Evolutionary conservation across 2,113 vertebrate species (phyloP).

Genomic region (Camelus dromedarius): DNA sequence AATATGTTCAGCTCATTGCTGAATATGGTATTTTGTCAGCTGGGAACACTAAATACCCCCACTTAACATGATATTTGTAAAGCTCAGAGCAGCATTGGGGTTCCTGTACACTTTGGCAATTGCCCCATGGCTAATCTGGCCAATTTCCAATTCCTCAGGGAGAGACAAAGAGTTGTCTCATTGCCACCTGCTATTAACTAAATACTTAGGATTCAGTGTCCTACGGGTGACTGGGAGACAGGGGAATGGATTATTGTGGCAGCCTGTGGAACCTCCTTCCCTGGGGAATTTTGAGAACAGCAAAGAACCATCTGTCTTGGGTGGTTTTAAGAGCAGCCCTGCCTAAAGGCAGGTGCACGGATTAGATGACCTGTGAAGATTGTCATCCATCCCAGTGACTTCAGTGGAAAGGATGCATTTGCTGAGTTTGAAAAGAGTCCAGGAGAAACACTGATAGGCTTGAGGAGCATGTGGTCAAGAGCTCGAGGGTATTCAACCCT

Average conservation of each 20-base stretch:
- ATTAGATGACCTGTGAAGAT: constrained; percentile 76
- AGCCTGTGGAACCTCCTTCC: constrained; percentile 54
- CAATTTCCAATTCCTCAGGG: constrained; percentile 63
- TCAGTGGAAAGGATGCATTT: constrained; percentile 73
- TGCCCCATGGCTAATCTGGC: constrained; percentile 67
- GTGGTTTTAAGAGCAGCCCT: constrained; percentile 68
- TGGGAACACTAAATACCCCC: constrained; percentile 70
- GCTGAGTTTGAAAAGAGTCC: constrained; percentile 66
- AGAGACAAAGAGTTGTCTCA: constrained; percentile 71
- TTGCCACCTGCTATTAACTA: constrained; percentile 78
- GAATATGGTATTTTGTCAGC: constrained; percentile 72
- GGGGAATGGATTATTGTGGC: constrained; percentile 46
- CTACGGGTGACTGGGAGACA: constrained; percentile 38
- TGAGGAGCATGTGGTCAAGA: constrained; percentile 66
- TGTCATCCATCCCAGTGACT: constrained; percentile 58
- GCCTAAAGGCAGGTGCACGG: constrained; percentile 73
- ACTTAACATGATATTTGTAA: constrained; percentile 72
- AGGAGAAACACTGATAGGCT: constrained; percentile 58
- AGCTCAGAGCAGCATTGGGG: constrained; percentile 52
- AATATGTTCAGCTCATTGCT: constrained; percentile 30
- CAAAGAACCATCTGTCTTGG: constrained; percentile 74
- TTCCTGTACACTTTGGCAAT: constrained; percentile 68
- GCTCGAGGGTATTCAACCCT: constrained; percentile 12
- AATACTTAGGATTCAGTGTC: constrained; percentile 75
- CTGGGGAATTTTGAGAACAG: constrained; percentile 70